phyloP scores from a whole-genome alignment of 2,113 vertebrate genomes.

The Ictalurus furcatus region DNA sequence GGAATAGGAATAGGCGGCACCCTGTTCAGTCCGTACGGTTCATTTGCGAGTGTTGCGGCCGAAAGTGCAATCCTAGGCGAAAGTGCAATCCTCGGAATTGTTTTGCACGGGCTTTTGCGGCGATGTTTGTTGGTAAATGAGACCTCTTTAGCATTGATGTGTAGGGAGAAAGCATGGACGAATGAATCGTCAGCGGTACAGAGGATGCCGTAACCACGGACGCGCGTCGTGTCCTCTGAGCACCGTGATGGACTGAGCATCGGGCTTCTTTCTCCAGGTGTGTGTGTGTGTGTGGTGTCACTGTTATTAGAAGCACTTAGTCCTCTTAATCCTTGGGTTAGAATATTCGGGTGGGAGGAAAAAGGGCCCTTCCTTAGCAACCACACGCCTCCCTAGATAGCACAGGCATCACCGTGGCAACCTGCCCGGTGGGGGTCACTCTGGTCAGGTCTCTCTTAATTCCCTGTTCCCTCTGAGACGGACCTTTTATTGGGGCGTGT shows the following conservation, averaged over 20 bases:
- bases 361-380: conserved; percentile 35
- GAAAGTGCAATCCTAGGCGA: too few species aligned
- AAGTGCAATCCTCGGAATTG: too few species aligned
- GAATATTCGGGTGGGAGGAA: conserved; percentile 27
- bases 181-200: not conserved
- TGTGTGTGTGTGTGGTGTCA: not conserved
- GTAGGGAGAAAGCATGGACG: not conserved
- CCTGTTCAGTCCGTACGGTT: too few species aligned
- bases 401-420: conserved; percentile 51
- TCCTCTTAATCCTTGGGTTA: conserved; percentile 13
- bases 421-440: conserved; percentile 50
- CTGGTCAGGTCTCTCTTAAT: conserved; percentile 43
- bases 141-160: not conserved
- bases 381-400: conserved; percentile 39
- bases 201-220: not conserved
- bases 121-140: too few species aligned
- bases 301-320: conserved; percentile 18
- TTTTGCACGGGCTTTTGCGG: too few species aligned
- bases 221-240: not conserved
- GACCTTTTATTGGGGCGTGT: conserved; percentile 21
- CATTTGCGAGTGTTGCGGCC: too few species aligned
- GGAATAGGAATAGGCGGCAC: not conserved
- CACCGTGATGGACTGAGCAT: not conserved
- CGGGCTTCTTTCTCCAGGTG: conserved; percentile 14
- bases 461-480: conserved; percentile 21